Base-by-base conservation (phyloP, 35 echinoderm and acorn worm genomes). In the Ptychodera flava region DNA sequence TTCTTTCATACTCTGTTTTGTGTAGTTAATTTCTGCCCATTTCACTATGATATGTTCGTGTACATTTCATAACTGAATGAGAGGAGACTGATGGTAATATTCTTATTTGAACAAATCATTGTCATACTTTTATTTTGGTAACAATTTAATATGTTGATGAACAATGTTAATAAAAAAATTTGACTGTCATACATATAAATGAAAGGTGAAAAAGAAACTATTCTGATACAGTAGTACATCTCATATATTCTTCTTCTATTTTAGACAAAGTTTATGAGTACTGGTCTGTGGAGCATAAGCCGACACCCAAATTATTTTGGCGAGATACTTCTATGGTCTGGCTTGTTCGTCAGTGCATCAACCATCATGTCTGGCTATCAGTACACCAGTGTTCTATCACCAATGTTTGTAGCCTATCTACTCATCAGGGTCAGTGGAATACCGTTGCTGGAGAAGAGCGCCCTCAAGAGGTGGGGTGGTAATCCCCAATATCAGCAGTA, bases 241-340 rank as follows among this genome's bases (percentile, higher is more conserved):
- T n/a, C n/a, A n/a, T n/a, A n/a, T n/a, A n/a, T n/a, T n/a, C n/a
- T n/a, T n/a, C n/a, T n/a, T n/a, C n/a, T n/a, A n/a, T n/a, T n/a
- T n/a, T 85, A 98, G 95, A 90, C 92, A 30, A 94, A 90, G 80
- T 98, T 98, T 83, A 98, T 98, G 79, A 90, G 30, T 75, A 91
- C 87, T 6, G 95, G 95, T 79, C 81, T 97, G 0, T 98, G 95
- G 95, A 92, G 95, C 77, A 83, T 98, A 37, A 94, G 92, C 78
- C 93, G 95, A 35, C 95, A 98, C 78, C 95, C 95, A 0, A 98
- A 98, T 88, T 98, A 98, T 82, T 79, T 94, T 30, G 95, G 95
- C 30, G 95, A 97, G 80, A 98, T 98, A 31, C 36, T 98, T 16
- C 77, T 94, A 1, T 94, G 95, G 95, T 34, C 82, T 30, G 95